Percentiles rank a stretch among this genome's conserved stretches.
phyloP scores from a whole-genome alignment of 1,140 invertebrate genomes.

The Gonatopus flavifemur region DNA sequence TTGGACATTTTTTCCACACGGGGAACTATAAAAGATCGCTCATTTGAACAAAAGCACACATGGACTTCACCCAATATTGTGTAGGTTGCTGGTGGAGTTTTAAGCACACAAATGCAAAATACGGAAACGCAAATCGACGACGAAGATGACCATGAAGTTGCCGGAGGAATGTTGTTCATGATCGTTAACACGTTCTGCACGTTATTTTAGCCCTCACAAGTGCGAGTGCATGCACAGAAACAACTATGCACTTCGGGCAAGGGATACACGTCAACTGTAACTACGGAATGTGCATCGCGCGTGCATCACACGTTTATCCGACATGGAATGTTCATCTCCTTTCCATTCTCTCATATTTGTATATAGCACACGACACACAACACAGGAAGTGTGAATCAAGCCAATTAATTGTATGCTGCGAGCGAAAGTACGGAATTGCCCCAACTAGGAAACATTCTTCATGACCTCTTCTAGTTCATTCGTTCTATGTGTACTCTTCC shows the following conservation, averaged over 20 bases:
- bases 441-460: constrained; percentile 40
- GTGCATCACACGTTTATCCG: constrained; percentile 9
- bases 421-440: constrained; percentile 48
- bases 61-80: too few species aligned
- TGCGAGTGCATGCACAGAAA: too few species aligned
- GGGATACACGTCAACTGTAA: constrained; percentile 27
- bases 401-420: constrained; percentile 53
- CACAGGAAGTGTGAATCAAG: constrained; percentile 55
- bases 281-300: constrained; percentile 32
- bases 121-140: constrained; percentile 50
- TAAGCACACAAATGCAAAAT: constrained; percentile 47
- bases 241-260: too few species aligned
- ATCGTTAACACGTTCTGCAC: too few species aligned
- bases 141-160: constrained; percentile 36
- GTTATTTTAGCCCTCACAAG: too few species aligned
- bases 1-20: too few species aligned
- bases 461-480: not conserved
- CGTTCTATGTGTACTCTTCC: not conserved
- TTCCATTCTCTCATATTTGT: not conserved
- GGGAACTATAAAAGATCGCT: too few species aligned
- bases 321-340: not conserved
- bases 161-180: too few species aligned
- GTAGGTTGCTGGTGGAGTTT: constrained; percentile 17
- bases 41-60: too few species aligned
- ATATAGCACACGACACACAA: constrained; percentile 23